phyloP scores from a whole-genome alignment of 1,140 invertebrate species.

The Oryzaephilus surinamensis region DNA sequence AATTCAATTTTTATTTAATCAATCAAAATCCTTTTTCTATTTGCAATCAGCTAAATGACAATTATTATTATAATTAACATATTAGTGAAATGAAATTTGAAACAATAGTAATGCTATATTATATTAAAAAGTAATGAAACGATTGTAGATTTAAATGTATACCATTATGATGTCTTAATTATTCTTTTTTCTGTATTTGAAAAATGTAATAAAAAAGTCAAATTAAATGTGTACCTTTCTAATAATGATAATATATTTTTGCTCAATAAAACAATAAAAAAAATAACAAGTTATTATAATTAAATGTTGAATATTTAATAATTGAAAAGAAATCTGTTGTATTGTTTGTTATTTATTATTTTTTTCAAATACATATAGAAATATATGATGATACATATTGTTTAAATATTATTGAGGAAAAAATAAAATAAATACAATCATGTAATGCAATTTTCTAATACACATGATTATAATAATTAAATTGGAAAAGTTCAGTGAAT shows the following conservation, averaged over 20 bases:
- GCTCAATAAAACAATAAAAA: no score
- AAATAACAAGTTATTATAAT: no score
- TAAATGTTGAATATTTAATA: no score
- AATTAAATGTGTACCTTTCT: no score
- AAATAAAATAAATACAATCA: constrained; percentile 4
- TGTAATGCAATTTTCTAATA: constrained; percentile 2
- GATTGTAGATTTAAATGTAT: neutral
- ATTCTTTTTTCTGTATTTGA: no score
- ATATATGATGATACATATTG: constrained; percentile 20
- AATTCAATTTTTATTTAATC: no score
- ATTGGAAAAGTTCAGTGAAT: constrained; percentile 13
- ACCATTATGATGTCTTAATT: constrained; percentile 4
- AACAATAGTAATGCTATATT: no score
- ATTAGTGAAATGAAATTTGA: neutral
- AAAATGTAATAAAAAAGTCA: no score
- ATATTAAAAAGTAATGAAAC: neutral
- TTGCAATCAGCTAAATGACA: neutral
- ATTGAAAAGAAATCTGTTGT: constrained; percentile 4
- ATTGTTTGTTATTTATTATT: constrained; percentile 10
- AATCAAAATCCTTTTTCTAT: no score
- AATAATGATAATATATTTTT: no score
- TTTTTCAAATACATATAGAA: constrained; percentile 14
- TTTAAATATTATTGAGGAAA: constrained; percentile 7
- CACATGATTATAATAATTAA: constrained; percentile 14
- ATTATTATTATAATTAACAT: neutral